A percentile compares a stretch with the other conserved stretches of the same genome.
Evolutionary conservation across 2,888 invertebrate species (phyloP).

Genomic region (Lasioglossum marginatum): DNA sequence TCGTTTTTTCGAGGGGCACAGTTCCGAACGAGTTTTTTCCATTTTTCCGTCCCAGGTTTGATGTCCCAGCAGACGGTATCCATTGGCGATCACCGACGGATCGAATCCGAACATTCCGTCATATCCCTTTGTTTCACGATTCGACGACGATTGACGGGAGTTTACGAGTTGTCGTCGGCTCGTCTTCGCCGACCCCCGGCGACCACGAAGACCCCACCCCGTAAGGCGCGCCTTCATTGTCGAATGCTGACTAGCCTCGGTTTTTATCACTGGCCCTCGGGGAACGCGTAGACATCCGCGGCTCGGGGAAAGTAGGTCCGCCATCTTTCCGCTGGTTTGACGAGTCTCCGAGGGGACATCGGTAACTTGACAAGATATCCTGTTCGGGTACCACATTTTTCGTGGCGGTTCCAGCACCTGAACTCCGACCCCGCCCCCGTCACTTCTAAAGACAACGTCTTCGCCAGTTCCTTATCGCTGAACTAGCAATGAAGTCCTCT

Average conservation of each 20-base stretch:
- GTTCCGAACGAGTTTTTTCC: slow-evolving; percentile 23
- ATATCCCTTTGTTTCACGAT: slow-evolving; percentile 60
- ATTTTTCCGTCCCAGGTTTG: slow-evolving; percentile 18
- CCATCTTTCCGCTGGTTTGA: slow-evolving; percentile 79
- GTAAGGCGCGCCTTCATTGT: slow-evolving; percentile 74
- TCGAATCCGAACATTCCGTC: slow-evolving; percentile 36
- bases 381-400: slow-evolving; percentile 58
- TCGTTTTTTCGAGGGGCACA: not conserved
- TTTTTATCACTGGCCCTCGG: slow-evolving; percentile 80
- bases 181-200: slow-evolving; percentile 6
- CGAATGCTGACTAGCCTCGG: slow-evolving; percentile 80
- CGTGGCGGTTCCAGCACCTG: slow-evolving; percentile 35
- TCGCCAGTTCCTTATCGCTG: not conserved
- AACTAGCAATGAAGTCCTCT: slow-evolving; percentile 1
- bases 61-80: not conserved
- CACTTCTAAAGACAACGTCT: slow-evolving; percentile 47
- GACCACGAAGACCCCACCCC: slow-evolving; percentile 40
- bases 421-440: slow-evolving; percentile 29
- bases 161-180: slow-evolving; percentile 66
- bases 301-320: slow-evolving; percentile 74
- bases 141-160: slow-evolving; percentile 62
- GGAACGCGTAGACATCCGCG: slow-evolving; percentile 73
- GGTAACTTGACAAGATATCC: slow-evolving; percentile 80
- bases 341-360: slow-evolving; percentile 81
- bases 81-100: slow-evolving; percentile 32